Percentiles rank a stretch among this genome's conserved stretches.
Evolutionary conservation across 92 coral and sea anemone genomes (phyloP).

Genomic region (Porites divaricata): DNA sequence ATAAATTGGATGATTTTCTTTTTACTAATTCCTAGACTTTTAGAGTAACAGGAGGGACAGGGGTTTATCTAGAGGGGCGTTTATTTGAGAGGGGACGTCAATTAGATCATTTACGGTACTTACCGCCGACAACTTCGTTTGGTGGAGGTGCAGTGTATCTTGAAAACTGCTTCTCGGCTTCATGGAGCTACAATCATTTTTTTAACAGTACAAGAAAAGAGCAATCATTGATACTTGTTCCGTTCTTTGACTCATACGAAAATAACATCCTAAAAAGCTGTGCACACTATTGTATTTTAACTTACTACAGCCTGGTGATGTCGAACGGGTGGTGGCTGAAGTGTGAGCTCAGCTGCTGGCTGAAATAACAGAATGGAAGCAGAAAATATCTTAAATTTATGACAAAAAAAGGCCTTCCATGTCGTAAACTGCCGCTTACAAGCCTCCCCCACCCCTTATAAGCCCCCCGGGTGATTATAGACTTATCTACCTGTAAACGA

Average conservation of each 20-base stretch:
- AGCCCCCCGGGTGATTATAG: too few species aligned
- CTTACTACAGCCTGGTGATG: slow-evolving; percentile 95
- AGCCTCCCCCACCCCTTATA: too few species aligned
- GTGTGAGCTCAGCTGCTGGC: slow-evolving; percentile 97
- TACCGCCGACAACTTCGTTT: slow-evolving; percentile 78
- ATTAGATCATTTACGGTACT: neutral
- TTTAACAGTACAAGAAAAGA: neutral
- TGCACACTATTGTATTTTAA: neutral
- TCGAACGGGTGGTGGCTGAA: slow-evolving; percentile 92
- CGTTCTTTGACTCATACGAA: neutral
- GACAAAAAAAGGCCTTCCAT: neutral
- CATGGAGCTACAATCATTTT: slow-evolving; percentile 71
- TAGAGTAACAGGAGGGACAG: too few species aligned
- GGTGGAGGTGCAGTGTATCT: slow-evolving; percentile 81
- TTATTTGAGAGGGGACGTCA: too few species aligned
- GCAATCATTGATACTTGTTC: neutral
- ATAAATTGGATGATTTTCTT: too few species aligned
- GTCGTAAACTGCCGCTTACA: too few species aligned
- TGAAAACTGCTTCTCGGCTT: slow-evolving; percentile 74
- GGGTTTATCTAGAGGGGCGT: neutral
- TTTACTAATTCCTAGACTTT: too few species aligned
- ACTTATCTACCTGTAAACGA: too few species aligned
- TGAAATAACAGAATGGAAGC: slow-evolving; percentile 31
- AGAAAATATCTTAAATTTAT: neutral
- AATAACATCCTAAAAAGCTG: neutral